Evolutionary conservation across 2,888 invertebrate species (phyloP), one percentile per base, ranked within the genome.

Genomic region (Oligia fasciuncula): DNA sequence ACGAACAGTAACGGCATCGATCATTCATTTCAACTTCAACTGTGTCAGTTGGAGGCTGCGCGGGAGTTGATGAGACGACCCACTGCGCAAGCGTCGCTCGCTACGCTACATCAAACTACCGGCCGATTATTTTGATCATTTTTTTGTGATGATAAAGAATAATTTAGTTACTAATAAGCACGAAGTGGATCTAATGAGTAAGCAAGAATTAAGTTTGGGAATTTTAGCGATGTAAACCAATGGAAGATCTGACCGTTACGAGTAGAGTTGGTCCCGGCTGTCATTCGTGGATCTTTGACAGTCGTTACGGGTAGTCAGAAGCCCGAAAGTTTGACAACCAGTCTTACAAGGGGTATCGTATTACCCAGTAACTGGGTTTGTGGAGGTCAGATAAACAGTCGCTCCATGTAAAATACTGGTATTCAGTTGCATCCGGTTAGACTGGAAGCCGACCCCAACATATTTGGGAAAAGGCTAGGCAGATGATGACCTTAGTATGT

Each of bases 1-100:
- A 88, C 92, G 89, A 93, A 94, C 93, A 94, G 93, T 95, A 95
- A 95, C 94, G 95, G 94, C 91, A 92, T 92, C 92, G 90, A 94
- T 93, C 93, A 90, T 89, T 93, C 90, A 92, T 93, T 93, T 89
- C 85, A 91, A 91, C 92, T 92, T 90, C 87, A 91, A 91, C 92
- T 92, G 91, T 92, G 91, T 91, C 85, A 89, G 91, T 92, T 90
- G 90, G 90, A 63, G 66, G 73, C 57, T 66, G 77, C 51, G 82
- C 85, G 51, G 60, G 63, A 73, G 70, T 73, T 62, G 73, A 57
- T 35, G 60, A 68, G 78, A 67, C 84, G 80, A 76, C 77, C 84
- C 76, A 87, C 87, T 84, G 84, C 82, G 85, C 85, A 73, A 60
- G 81, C 77, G 74, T 35, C n/a, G 68, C 84, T 69, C n/a, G 68